phyloP scores from a whole-genome alignment of 2,888 invertebrate species.

The Dolomedes plantarius region DNA sequence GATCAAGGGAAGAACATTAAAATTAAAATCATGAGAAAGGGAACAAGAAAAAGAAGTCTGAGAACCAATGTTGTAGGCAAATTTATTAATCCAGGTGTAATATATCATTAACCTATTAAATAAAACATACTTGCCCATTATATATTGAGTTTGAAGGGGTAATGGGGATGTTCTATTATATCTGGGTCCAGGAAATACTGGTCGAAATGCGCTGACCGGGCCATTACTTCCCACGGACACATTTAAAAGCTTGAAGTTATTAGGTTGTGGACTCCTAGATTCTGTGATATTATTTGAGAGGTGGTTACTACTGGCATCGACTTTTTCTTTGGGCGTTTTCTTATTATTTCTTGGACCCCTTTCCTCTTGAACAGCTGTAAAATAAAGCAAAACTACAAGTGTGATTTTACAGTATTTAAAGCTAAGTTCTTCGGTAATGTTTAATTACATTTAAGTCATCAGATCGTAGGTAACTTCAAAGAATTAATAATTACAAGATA shows the following conservation, averaged over 20 bases:
- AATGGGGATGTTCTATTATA: slow-evolving; percentile 9
- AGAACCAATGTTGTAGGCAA: too few relatives aligned
- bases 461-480: too few relatives aligned
- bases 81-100: too few relatives aligned
- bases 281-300: neutral
- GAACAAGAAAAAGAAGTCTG: too few relatives aligned
- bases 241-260: slow-evolving; percentile 2
- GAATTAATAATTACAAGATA: too few relatives aligned
- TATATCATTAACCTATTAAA: too few relatives aligned
- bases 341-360: slow-evolving; percentile 83
- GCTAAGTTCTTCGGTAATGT: too few relatives aligned
- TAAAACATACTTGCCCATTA: slow-evolving; percentile 40
- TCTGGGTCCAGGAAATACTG: slow-evolving; percentile 58
- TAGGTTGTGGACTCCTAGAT: neutral
- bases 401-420: too few relatives aligned
- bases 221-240: neutral
- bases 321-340: slow-evolving; percentile 55
- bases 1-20: too few relatives aligned
- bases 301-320: neutral
- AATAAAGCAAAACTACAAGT: too few relatives aligned
- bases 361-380: slow-evolving; percentile 88
- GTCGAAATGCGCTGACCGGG: slow-evolving; percentile 55
- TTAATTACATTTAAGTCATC: too few relatives aligned
- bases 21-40: too few relatives aligned
- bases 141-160: slow-evolving; percentile 35